These are phyloP conservation scores for Scaptomyza polygonia DNA, from an alignment of 2,888 invertebrate species.

Conservation along the genomic window DNA sequence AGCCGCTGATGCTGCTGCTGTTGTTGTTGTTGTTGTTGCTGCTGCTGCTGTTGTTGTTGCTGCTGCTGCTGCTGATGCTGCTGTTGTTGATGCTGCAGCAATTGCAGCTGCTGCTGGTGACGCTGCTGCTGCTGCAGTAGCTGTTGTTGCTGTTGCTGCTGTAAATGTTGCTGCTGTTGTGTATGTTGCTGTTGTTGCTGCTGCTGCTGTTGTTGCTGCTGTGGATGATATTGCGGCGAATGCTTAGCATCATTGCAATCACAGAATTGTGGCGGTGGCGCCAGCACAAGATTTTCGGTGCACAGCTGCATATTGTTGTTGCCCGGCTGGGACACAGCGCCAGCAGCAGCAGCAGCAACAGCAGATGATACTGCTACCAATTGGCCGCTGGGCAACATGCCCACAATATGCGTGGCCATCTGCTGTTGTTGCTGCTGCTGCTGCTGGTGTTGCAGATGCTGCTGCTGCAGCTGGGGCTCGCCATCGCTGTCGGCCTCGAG, in stretches of 20 bases:
- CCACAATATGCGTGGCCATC: conserved; percentile 76
- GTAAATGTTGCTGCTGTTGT: conserved; percentile 55
- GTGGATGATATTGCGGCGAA: conserved; percentile 71
- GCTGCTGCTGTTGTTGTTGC: conserved; percentile 55
- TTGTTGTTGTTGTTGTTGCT: conserved; percentile 64
- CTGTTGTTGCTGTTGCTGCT: conserved; percentile 64
- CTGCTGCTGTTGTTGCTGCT: conserved; percentile 78
- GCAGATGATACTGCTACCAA: conserved; percentile 75
- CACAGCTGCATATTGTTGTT: conserved; percentile 77
- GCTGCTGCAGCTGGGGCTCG: conserved; percentile 83
- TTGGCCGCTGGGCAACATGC: conserved; percentile 75
- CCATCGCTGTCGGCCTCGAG: conserved; percentile 89
- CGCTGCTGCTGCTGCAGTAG: conserved; percentile 65
- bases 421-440: conserved; percentile 62
- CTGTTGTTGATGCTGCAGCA: conserved; percentile 62
- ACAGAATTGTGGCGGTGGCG: conserved; percentile 96
- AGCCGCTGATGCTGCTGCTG: conserved; percentile 74
- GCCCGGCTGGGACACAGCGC: conserved; percentile 58
- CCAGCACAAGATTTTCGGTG: conserved; percentile 88
- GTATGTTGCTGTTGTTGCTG: conserved; percentile 58
- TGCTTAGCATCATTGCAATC: conserved; percentile 87
- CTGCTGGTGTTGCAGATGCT: conserved; percentile 39
- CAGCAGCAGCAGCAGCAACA: conserved; percentile 61
- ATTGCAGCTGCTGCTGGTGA: conserved; percentile 61
- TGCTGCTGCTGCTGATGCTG: conserved; percentile 70